A percentile compares a stretch with the other conserved stretches of the same genome.
Evolutionary conservation across 2,113 vertebrate species (phyloP).

Genomic region (Nerophis lumbriciformis): DNA sequence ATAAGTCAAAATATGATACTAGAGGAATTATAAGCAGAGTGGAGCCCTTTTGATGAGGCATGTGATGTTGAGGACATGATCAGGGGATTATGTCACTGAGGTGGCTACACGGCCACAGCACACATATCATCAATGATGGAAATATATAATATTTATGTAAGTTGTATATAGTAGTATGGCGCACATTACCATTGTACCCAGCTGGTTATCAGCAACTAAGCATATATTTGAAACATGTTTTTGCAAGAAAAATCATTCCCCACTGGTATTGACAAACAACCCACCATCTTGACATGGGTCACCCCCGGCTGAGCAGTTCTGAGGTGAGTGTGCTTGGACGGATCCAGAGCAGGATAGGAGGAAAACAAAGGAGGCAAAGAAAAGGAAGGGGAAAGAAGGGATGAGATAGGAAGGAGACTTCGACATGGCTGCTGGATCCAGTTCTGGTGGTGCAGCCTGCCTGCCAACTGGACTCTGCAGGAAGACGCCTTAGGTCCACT

Average conservation of each 20-base stretch:
- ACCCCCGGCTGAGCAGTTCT: conserved; percentile 60
- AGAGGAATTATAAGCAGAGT: neutral
- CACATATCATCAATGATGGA: too few relatives aligned
- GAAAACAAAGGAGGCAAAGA: conserved; percentile 40
- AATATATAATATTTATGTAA: neutral
- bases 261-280: conserved; percentile 4
- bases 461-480: conserved; percentile 19
- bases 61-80: neutral
- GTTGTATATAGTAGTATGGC: too few relatives aligned
- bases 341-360: conserved; percentile 46
- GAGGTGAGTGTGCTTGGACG: conserved; percentile 28
- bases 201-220: too few relatives aligned
- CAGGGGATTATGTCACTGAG: neutral
- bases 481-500: conserved; percentile 5
- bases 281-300: conserved; percentile 69
- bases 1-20: neutral
- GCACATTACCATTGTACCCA: too few relatives aligned
- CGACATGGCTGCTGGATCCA: conserved; percentile 43
- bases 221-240: too few relatives aligned
- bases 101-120: neutral
- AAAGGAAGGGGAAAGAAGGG: conserved; percentile 15
- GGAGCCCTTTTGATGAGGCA: neutral
- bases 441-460: conserved; percentile 19
- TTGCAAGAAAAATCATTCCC: too few relatives aligned
- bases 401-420: conserved; percentile 7